Evolutionary conservation across 2,113 vertebrate species (phyloP), one percentile per base, ranked within the genome.

Genomic region (Oceanites oceanicus): DNA sequence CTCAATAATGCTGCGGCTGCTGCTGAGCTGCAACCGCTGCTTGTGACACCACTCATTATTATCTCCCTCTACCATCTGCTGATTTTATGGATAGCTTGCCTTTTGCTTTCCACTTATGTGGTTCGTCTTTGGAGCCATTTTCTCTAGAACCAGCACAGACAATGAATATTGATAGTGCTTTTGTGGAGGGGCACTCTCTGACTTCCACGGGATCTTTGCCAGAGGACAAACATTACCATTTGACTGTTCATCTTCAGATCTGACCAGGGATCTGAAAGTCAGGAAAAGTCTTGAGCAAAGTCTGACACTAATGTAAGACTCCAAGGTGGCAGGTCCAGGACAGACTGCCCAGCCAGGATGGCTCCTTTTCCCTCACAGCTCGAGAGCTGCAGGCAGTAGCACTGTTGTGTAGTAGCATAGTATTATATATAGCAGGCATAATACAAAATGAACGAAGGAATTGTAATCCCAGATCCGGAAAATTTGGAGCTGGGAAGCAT

Each of bases 1-100:
- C 68, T 91, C 15, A 14, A 26, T 74, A 56, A 84, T 1, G 2
- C 29, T 59, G 59, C 0, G 1, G 26, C 0, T 0, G 32, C 72
- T 77, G 86, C 75, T 84, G 93, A 84, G 76, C 76, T 82, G 74
- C 52, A 59, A 18, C 38, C 0, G 0, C 61, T 90, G 65, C 58
- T 63, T 49, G 44, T 77, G 87, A 63, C 85, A 86, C 50, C 2
- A 2, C 40, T 92, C 65, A 38, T 84, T 70, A 86, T 56, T 66
- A 40, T 44, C 55, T 92, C 32, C 34, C 58, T 88, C 58, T 52
- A 59, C 55, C 78, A 80, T 63, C 90, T 94, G 82, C 79, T 8
- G 6, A 2, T 23, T 61, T 76, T 80, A 63, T 11, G 14, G 50
- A 36, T 52, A 83, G 21, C 26, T 74, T 84, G 21, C 15, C 27